A percentile compares a stretch with the other conserved stretches of the same genome.
Conservation (phyloP, 2,888 invertebrate species). For the Cheilosia pagana region DNA sequence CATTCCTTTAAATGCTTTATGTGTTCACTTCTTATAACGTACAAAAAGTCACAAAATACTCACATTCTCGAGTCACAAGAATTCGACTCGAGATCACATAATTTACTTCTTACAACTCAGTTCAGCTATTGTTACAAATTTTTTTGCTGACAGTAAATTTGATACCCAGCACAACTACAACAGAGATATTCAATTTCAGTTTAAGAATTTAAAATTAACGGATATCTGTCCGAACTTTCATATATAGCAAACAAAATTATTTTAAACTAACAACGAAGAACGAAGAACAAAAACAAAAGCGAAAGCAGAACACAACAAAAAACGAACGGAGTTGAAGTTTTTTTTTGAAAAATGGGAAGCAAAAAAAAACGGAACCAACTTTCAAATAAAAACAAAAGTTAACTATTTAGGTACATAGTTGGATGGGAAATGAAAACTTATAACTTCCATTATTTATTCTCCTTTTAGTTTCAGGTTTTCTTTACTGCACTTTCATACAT, state of each 20-base stretch:
- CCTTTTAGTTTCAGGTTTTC: constrained; percentile 63
- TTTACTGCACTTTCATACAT: constrained; percentile 62
- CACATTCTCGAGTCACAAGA: neutral
- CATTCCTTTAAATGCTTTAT: too few relatives aligned
- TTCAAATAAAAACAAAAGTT: constrained; percentile 70
- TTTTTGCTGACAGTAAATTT: constrained; percentile 48
- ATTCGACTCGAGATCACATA: neutral
- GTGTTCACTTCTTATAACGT: too few relatives aligned
- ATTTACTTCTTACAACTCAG: neutral
- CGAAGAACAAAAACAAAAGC: neutral
- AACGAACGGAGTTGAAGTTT: constrained; percentile 41
- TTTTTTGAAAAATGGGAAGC: constrained; percentile 5
- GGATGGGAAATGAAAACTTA: constrained; percentile 73
- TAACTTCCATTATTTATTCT: constrained; percentile 73
- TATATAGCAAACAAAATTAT: constrained; percentile 19
- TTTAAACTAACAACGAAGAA: constrained; percentile 8
- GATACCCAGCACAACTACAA: constrained; percentile 1
- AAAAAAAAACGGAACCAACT: constrained; percentile 24
- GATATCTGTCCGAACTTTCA: constrained; percentile 62
- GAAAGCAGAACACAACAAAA: neutral
- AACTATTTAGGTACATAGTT: constrained; percentile 66
- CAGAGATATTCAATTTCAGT: constrained; percentile 37
- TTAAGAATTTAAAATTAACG: constrained; percentile 59
- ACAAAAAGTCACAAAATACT: too few relatives aligned
- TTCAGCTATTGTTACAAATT: constrained; percentile 35